Conservation (phyloP, 2,113 vertebrate species). For the Saguinus imperator region DNA sequence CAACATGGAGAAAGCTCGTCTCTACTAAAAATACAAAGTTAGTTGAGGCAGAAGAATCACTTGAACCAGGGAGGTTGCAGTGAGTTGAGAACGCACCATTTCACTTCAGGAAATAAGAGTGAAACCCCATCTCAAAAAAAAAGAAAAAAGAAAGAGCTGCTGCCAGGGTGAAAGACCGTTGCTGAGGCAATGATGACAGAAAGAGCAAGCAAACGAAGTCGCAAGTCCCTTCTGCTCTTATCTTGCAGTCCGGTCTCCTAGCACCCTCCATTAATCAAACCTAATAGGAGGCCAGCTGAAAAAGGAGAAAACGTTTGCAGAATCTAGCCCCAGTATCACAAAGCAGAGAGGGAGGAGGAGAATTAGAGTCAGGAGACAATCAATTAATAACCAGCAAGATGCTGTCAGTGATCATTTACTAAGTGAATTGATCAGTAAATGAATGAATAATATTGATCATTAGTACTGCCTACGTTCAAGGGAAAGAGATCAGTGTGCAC, state of each 20-base stretch:
- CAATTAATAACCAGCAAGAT: not conserved
- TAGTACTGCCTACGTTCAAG: not conserved
- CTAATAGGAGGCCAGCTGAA: not conserved
- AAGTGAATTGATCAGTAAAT: not conserved
- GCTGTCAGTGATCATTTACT: not conserved
- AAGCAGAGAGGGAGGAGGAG: not conserved
- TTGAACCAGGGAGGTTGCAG: too few species aligned
- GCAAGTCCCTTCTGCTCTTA: not conserved
- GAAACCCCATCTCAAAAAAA: too few species aligned
- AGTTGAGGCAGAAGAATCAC: too few species aligned
- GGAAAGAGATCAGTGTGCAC: not conserved
- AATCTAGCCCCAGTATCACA: not conserved
- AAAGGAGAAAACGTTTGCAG: slow-evolving; percentile 32
- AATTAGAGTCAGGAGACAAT: not conserved
- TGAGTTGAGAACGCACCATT: too few species aligned
- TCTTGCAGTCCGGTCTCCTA: not conserved
- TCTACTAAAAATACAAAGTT: too few species aligned
- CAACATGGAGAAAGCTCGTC: too few species aligned
- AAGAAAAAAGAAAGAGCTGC: too few species aligned
- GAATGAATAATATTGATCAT: not conserved
- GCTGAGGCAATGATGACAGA: not conserved
- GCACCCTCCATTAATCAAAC: not conserved
- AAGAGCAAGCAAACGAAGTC: not conserved
- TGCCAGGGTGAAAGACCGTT: not conserved
- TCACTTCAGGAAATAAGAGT: too few species aligned